A percentile compares a stretch with the other conserved stretches of the same genome.
Conservation (phyloP, 2,888 invertebrate genomes). For the Biston betularia region DNA sequence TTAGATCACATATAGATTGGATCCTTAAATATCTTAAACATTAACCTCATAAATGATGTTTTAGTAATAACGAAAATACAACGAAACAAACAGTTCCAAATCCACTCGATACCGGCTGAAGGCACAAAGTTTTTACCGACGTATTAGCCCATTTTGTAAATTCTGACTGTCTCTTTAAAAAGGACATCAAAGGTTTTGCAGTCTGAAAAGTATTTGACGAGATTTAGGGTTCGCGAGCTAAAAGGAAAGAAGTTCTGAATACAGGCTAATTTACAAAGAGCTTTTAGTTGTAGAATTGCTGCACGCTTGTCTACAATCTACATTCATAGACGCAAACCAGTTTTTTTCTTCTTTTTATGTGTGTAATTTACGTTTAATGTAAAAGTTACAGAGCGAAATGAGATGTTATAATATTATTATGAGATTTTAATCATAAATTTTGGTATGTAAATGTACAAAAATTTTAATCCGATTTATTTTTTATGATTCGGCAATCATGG, state of each 20-base stretch:
- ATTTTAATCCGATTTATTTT: background rate
- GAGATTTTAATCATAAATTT: too few relatives aligned
- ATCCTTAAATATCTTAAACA: too few relatives aligned
- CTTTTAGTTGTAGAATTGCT: conserved; percentile 31
- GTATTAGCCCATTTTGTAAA: conserved; percentile 66
- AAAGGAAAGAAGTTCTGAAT: conserved; percentile 33
- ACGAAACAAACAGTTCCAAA: too few relatives aligned
- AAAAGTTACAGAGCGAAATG: background rate
- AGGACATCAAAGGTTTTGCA: conserved; percentile 60
- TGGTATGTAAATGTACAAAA: background rate
- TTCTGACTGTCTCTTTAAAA: conserved; percentile 66
- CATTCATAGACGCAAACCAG: background rate
- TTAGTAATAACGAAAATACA: too few relatives aligned
- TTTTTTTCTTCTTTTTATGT: background rate
- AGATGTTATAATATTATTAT: too few relatives aligned
- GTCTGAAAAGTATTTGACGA: conserved; percentile 38
- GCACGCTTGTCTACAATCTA: conserved; percentile 4
- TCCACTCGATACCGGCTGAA: too few relatives aligned
- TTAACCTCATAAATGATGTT: too few relatives aligned
- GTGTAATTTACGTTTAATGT: background rate
- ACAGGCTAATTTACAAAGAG: conserved; percentile 31
- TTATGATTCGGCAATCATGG: background rate
- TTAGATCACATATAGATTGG: too few relatives aligned
- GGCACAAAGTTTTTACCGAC: conserved; percentile 60
- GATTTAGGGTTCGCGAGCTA: conserved; percentile 32